phyloP scores from a whole-genome alignment of 2,113 vertebrate genomes.

The Dipodomys spectabilis region DNA sequence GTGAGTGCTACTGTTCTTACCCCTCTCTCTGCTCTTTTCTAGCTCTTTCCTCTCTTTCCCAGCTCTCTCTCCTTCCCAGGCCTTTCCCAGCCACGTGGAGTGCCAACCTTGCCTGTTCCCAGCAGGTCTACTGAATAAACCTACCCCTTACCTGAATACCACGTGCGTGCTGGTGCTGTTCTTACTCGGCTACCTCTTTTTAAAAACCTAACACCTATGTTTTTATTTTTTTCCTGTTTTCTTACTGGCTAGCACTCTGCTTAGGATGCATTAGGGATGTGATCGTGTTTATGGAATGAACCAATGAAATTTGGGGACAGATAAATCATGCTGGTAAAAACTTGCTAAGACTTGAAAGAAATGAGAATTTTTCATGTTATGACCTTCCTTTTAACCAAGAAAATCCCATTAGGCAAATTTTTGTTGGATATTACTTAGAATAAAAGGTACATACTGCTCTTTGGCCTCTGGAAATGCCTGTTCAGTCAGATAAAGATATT shows the following conservation, averaged over 20 bases:
- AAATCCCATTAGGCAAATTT: conserved; percentile 57
- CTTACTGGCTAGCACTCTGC: background rate
- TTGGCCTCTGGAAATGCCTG: conserved; percentile 47
- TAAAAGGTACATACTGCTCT: conserved; percentile 30
- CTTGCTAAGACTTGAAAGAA: conserved; percentile 23
- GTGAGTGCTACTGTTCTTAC: too few species aligned
- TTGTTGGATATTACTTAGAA: conserved; percentile 55
- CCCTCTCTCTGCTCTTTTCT: too few species aligned
- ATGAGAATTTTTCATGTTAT: conserved; percentile 48
- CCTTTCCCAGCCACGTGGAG: too few species aligned
- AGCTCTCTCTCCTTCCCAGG: too few species aligned
- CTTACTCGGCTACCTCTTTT: too few species aligned
- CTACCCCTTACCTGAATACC: too few species aligned
- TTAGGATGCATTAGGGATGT: background rate
- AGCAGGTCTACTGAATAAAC: too few species aligned
- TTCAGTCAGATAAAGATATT: background rate
- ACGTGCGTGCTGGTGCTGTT: too few species aligned
- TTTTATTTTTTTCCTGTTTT: background rate
- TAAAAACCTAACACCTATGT: too few species aligned
- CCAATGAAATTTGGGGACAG: background rate
- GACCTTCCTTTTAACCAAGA: conserved; percentile 43
- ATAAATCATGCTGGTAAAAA: background rate
- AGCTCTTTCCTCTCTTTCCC: too few species aligned
- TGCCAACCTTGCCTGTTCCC: too few species aligned
- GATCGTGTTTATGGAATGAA: conserved; percentile 1